phyloP scores from a whole-genome alignment of 2,797 vertebrate species.

The Myoxocephalus aenaeus region DNA sequence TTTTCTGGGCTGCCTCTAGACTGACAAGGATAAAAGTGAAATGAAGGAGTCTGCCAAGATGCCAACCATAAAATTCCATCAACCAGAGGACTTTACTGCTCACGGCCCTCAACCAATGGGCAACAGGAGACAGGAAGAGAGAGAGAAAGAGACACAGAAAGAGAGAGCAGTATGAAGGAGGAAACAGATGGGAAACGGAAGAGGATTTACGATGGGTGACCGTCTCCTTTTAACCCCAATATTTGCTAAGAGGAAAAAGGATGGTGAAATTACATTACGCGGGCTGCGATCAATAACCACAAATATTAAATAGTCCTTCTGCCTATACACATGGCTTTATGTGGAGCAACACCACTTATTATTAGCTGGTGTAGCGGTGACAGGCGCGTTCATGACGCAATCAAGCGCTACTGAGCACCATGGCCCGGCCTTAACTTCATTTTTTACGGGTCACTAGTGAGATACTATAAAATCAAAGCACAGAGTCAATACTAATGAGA shows the following conservation, averaged over 20 bases:
- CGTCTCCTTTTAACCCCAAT: conserved; percentile 79
- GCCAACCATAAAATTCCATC: conserved; percentile 81
- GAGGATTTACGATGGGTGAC: conserved; percentile 73
- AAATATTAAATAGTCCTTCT: conserved; percentile 75
- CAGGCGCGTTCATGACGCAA: conserved; percentile 58
- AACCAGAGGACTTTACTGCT: conserved; percentile 79
- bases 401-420: conserved; percentile 64
- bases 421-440: conserved; percentile 56
- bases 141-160: conserved; percentile 19
- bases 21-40: conserved; percentile 79
- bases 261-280: conserved; percentile 77
- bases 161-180: conserved; percentile 50
- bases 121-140: conserved; percentile 48
- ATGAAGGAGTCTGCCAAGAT: conserved; percentile 76
- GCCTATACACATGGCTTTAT: conserved; percentile 53
- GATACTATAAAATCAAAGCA: conserved; percentile 63
- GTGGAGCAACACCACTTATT: conserved; percentile 54
- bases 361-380: conserved; percentile 46
- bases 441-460: conserved; percentile 65
- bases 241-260: conserved; percentile 79
- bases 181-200: conserved; percentile 65
- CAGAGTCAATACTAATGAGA: conserved; percentile 76
- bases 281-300: conserved; percentile 78
- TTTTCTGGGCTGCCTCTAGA: conserved; percentile 67
- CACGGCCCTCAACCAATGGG: conserved; percentile 68